phyloP scores from a whole-genome alignment of 2,113 vertebrate species.

The Pseudorasbora parva region DNA sequence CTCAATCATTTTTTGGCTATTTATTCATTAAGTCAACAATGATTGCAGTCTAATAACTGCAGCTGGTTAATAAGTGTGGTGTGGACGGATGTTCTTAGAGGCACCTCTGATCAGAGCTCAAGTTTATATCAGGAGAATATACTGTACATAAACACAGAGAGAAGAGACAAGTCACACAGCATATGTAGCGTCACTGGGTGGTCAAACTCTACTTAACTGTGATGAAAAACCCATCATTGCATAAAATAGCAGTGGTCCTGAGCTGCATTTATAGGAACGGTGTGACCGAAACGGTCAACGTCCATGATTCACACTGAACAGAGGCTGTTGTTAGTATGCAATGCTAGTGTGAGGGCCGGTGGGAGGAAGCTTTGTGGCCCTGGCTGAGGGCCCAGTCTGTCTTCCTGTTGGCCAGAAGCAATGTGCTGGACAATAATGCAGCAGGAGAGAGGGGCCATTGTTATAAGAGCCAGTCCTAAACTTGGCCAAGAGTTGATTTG shows the following conservation, averaged over 20 bases:
- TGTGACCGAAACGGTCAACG: conserved; percentile 32
- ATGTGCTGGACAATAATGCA: conserved; percentile 65
- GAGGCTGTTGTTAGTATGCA: conserved; percentile 36
- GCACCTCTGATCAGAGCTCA: conserved; percentile 38
- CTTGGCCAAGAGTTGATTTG: conserved; percentile 53
- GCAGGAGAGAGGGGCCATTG: conserved; percentile 65
- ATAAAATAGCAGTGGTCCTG: conserved; percentile 22
- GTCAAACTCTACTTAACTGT: background rate
- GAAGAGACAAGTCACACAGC: background rate
- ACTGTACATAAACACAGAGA: background rate
- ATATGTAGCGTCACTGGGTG: background rate
- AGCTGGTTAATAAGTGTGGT: conserved; percentile 25
- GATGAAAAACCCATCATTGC: background rate
- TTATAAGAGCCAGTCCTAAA: conserved; percentile 64
- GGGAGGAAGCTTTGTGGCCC: conserved; percentile 49
- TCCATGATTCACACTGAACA: conserved; percentile 24
- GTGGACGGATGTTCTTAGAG: conserved; percentile 17
- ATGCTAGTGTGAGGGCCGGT: conserved; percentile 41
- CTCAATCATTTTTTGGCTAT: background rate
- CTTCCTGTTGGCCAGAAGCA: conserved; percentile 58
- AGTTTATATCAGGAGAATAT: conserved; percentile 34
- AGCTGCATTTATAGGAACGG: conserved; percentile 35
- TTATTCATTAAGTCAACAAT: background rate
- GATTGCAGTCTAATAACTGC: conserved; percentile 17
- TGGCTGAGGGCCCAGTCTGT: conserved; percentile 52